phyloP scores from a whole-genome alignment of 37 sponge, comb jelly and placozoan species.

The Spongilla lacustris region DNA sequence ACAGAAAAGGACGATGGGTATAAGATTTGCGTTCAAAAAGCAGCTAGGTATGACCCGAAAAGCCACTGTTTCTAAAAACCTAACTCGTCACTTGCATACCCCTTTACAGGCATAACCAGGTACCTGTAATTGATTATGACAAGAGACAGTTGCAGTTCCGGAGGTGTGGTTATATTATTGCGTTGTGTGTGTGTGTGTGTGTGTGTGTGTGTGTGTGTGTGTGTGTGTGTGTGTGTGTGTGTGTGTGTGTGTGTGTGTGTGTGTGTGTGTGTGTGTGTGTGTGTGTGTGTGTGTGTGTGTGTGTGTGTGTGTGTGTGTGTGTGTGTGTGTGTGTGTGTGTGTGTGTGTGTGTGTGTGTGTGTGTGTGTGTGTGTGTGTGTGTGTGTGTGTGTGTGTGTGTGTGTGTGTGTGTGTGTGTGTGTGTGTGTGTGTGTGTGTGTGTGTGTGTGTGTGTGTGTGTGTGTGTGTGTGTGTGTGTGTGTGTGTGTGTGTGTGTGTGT shows the following conservation, averaged over 20 bases:
- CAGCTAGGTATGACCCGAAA: constrained; percentile 5
- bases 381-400: no score
- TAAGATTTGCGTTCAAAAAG: neutral
- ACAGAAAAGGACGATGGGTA: constrained; percentile 49
- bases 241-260: neutral
- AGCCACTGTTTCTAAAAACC: neutral
- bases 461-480: no score
- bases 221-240: neutral
- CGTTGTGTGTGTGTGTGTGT: neutral
- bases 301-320: neutral
- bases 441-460: no score
- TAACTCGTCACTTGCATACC: neutral
- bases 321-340: neutral
- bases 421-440: no score
- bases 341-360: neutral
- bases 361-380: no score
- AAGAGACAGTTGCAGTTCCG: neutral
- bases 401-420: no score
- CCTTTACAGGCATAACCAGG: neutral
- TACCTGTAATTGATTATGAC: neutral
- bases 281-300: neutral
- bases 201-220: neutral
- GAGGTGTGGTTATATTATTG: neutral
- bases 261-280: neutral
- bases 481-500: no score